A percentile compares a stretch with the other conserved stretches of the same genome.
Evolutionary conservation across 2,888 invertebrate species (phyloP).

Genomic region (Diadromus collaris): DNA sequence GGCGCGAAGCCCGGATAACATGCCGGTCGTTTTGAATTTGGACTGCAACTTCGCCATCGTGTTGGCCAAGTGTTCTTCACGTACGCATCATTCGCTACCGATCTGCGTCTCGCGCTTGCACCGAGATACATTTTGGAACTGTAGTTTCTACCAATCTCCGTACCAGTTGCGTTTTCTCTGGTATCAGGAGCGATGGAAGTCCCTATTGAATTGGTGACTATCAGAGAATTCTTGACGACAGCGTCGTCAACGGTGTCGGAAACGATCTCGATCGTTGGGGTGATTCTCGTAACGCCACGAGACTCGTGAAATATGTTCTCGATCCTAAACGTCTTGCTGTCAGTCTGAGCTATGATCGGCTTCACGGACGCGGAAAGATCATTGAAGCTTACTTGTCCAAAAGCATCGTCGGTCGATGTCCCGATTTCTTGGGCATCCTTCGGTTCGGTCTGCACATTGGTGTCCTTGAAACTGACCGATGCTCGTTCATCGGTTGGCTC

Average conservation of each 20-base stretch:
- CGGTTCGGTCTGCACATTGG: constrained; percentile 70
- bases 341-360: constrained; percentile 67
- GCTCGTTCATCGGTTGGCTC: constrained; percentile 41
- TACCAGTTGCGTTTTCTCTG: constrained; percentile 62
- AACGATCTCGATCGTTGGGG: constrained; percentile 56
- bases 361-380: constrained; percentile 55
- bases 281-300: constrained; percentile 50
- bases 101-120: constrained; percentile 30
- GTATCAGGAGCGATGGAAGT: constrained; percentile 67
- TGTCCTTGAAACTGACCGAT: constrained; percentile 58
- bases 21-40: constrained; percentile 26
- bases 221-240: constrained; percentile 65
- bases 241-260: constrained; percentile 39
- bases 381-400: constrained; percentile 45
- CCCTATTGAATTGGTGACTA: constrained; percentile 71
- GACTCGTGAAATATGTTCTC: constrained; percentile 73
- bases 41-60: constrained; percentile 52
- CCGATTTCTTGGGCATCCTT: constrained; percentile 51
- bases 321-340: constrained; percentile 71
- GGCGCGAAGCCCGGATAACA: constrained; percentile 22
- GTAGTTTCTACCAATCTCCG: constrained; percentile 42
- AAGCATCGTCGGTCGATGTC: constrained; percentile 57
- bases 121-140: constrained; percentile 33
- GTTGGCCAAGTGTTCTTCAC: constrained; percentile 50
- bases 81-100: constrained; percentile 37